Base-by-base conservation (phyloP, 2,113 vertebrate species). In the Eudorcas thomsonii region DNA sequence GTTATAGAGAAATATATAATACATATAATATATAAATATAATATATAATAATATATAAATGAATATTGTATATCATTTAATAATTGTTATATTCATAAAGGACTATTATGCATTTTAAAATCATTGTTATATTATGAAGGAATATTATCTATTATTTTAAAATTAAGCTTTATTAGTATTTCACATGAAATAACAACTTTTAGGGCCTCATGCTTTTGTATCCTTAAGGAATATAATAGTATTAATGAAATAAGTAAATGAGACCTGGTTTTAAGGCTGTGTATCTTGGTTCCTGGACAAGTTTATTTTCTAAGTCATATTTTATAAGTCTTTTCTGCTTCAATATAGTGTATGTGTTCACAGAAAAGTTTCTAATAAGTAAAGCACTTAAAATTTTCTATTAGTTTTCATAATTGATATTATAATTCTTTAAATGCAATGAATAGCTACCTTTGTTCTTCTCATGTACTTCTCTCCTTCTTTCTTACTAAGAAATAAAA, bases 381-480 rank as follows among this genome's bases (percentile, higher is more conserved):
- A 77, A 97, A 59, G 57, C 54, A 33, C 39, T 30, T 95, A n/a
- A 81, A 95, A 97, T 77, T 6, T 84, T 8, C 39, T 80, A 23
- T 78, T 64, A 93, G 7, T 78, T 96, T 71, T 97, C 88, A 43
- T 86, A 92, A 94, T 89, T 92, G 64, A 81, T 52, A 52, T 33
- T 52, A 23, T 2, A 52, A 52, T 86, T 81, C 54, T 93, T 97
- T 90, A 91, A 80, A 30, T 25, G 23, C 60, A 88, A 55, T 39
- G n/a, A 92, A 84, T 50, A 19, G 33, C 84, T 95, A 83, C 45
- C 21, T 91, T 97, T 95, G 5, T 88, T 93, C 95, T 97, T 88
- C 62, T 86, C 60, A 39, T 48, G 23, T 71, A 43, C 23, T 82
- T 77, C 39, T 62, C 19, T 77, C 59, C 39, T 62, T 82, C 71